Conservation (phyloP, 2,888 invertebrate genomes). For the Melanostoma scalare region DNA sequence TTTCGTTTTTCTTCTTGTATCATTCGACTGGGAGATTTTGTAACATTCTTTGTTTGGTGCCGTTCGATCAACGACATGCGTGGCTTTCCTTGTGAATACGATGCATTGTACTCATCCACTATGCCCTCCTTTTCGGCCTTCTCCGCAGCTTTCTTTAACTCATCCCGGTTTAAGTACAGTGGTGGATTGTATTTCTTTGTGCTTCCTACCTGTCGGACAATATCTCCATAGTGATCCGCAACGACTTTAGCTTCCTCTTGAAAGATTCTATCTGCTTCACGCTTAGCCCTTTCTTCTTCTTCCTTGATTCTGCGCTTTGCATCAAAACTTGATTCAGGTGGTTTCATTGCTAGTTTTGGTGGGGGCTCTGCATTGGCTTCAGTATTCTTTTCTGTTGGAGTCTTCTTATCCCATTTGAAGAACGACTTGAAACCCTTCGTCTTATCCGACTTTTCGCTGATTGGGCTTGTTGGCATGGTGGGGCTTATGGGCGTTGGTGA, state of each 20-base stretch:
- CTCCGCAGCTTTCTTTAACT: slow-evolving; percentile 85
- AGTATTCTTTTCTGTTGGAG: slow-evolving; percentile 78
- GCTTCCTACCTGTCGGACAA: slow-evolving; percentile 88
- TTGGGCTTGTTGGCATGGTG: slow-evolving; percentile 37
- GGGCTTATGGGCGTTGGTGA: slow-evolving; percentile 23
- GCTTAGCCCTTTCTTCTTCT: slow-evolving; percentile 78
- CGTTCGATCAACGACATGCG: slow-evolving; percentile 80
- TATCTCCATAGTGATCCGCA: slow-evolving; percentile 91
- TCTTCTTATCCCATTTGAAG: slow-evolving; percentile 79
- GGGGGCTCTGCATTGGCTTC: slow-evolving; percentile 76
- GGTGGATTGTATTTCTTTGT: slow-evolving; percentile 82
- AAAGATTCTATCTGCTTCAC: slow-evolving; percentile 78
- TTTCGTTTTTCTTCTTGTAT: slow-evolving; percentile 53
- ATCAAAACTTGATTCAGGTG: slow-evolving; percentile 80
- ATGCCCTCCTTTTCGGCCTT: slow-evolving; percentile 81
- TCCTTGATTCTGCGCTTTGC: slow-evolving; percentile 77
- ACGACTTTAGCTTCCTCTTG: slow-evolving; percentile 87
- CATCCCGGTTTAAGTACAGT: slow-evolving; percentile 85
- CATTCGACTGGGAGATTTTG: slow-evolving; percentile 76
- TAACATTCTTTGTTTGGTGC: slow-evolving; percentile 79
- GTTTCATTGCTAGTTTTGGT: neutral
- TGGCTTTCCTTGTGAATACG: slow-evolving; percentile 74
- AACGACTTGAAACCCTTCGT: slow-evolving; percentile 80
- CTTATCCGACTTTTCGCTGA: slow-evolving; percentile 75
- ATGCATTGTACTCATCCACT: slow-evolving; percentile 66